Conservation (phyloP, 2,113 vertebrate species). For the Lanius collurio region DNA sequence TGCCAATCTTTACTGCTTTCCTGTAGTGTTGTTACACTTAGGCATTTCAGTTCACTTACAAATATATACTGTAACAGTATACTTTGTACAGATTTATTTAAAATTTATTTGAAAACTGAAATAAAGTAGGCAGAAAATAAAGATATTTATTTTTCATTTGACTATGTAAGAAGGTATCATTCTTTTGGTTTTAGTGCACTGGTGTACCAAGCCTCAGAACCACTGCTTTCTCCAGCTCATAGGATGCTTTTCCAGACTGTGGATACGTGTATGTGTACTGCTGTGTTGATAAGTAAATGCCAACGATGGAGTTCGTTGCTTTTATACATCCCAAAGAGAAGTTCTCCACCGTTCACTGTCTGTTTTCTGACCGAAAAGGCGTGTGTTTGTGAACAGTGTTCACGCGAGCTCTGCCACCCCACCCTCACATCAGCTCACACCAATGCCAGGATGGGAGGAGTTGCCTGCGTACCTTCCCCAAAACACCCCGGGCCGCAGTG, state of each 20-base stretch:
- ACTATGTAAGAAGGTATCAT: conserved; percentile 79
- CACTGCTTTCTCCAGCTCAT: conserved; percentile 65
- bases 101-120: conserved; percentile 82
- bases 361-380: conserved; percentile 58
- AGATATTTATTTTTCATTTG: conserved; percentile 84
- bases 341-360: conserved; percentile 49
- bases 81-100: conserved; percentile 84
- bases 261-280: conserved; percentile 55
- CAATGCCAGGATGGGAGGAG: conserved; percentile 40
- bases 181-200: conserved; percentile 77
- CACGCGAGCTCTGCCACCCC: conserved; percentile 42
- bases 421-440: conserved; percentile 54
- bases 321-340: conserved; percentile 64
- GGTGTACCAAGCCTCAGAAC: conserved; percentile 66
- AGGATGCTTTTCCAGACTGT: conserved; percentile 61
- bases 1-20: conserved; percentile 82
- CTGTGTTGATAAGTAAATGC: conserved; percentile 59
- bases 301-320: conserved; percentile 61
- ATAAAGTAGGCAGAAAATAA: conserved; percentile 84
- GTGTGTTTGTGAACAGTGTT: conserved; percentile 58
- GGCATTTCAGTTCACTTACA: conserved; percentile 75
- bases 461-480: conserved; percentile 52
- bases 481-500: conserved; percentile 38
- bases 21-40: conserved; percentile 82
- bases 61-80: conserved; percentile 84